Conservation (phyloP, 2,113 vertebrate genomes). For the Smithornis capensis region DNA sequence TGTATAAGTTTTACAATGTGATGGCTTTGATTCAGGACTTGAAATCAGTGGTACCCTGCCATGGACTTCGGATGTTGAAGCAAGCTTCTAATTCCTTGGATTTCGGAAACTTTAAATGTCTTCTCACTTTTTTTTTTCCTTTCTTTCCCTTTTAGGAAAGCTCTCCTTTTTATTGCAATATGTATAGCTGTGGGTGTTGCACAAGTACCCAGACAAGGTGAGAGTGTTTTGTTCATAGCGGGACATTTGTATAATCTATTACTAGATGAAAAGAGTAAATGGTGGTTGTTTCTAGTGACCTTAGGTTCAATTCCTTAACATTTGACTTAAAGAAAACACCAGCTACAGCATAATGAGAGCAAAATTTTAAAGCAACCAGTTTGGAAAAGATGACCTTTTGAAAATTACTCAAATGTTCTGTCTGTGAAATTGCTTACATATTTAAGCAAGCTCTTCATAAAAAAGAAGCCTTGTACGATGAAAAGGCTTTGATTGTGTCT, state of each 20-base stretch:
- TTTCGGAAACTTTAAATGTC: background rate
- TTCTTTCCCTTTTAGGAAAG: slow-evolving; percentile 79
- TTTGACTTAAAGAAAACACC: slow-evolving; percentile 35
- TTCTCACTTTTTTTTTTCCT: background rate
- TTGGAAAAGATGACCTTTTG: slow-evolving; percentile 78
- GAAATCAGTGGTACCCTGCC: background rate
- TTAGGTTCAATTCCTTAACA: background rate
- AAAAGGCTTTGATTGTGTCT: slow-evolving; percentile 77
- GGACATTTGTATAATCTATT: background rate
- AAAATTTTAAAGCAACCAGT: slow-evolving; percentile 53
- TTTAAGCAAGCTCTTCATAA: slow-evolving; percentile 69
- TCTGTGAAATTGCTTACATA: slow-evolving; percentile 78
- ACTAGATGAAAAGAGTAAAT: background rate
- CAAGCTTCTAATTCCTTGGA: background rate
- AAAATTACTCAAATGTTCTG: slow-evolving; percentile 68
- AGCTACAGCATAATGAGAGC: slow-evolving; percentile 19
- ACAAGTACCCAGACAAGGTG: slow-evolving; percentile 81
- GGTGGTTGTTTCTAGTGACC: background rate
- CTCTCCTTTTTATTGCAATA: slow-evolving; percentile 85
- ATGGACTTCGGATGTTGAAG: background rate
- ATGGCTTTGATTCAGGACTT: background rate
- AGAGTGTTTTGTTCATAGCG: slow-evolving; percentile 9
- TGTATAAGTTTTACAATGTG: background rate
- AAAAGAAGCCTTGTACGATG: slow-evolving; percentile 74
- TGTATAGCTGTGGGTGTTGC: slow-evolving; percentile 81